These are phyloP conservation scores for Fulica atra DNA, from an alignment of 2,113 vertebrate genomes.

Conservation along the genomic window DNA sequence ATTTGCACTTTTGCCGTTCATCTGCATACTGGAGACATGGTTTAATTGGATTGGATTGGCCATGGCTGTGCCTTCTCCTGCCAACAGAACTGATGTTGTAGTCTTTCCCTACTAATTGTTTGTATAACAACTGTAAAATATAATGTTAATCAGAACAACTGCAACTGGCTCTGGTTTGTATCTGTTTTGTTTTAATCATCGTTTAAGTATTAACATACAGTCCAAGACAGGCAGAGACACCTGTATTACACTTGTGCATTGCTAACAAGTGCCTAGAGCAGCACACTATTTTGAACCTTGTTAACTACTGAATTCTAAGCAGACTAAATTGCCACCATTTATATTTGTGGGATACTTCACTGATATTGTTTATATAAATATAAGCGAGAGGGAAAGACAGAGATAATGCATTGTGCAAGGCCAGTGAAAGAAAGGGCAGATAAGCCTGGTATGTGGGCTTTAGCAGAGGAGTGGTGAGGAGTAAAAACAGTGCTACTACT, in stretches of 20 bases:
- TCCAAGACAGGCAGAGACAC: background rate
- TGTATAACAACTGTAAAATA: constrained; percentile 41
- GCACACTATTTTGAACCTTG: constrained; percentile 10
- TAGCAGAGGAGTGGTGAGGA: background rate
- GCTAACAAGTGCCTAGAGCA: constrained; percentile 31
- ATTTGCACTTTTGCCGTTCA: background rate
- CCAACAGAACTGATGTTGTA: constrained; percentile 33
- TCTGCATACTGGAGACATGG: background rate
- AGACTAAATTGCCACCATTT: constrained; percentile 4
- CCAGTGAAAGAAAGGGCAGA: background rate
- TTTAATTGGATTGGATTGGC: constrained; percentile 52
- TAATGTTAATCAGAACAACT: constrained; percentile 53
- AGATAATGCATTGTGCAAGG: background rate
- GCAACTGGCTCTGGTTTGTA: constrained; percentile 22
- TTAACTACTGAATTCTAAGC: constrained; percentile 52
- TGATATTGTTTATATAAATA: background rate
- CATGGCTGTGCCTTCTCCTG: constrained; percentile 23
- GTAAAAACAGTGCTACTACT: background rate
- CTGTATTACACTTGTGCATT: background rate
- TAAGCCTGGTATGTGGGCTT: background rate
- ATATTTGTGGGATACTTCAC: background rate
- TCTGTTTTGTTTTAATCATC: constrained; percentile 10
- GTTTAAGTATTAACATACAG: constrained; percentile 17
- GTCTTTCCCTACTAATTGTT: constrained; percentile 37
- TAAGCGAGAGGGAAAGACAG: background rate